Base-by-base conservation (phyloP, 2,113 vertebrate species). In the Callorhinus ursinus region DNA sequence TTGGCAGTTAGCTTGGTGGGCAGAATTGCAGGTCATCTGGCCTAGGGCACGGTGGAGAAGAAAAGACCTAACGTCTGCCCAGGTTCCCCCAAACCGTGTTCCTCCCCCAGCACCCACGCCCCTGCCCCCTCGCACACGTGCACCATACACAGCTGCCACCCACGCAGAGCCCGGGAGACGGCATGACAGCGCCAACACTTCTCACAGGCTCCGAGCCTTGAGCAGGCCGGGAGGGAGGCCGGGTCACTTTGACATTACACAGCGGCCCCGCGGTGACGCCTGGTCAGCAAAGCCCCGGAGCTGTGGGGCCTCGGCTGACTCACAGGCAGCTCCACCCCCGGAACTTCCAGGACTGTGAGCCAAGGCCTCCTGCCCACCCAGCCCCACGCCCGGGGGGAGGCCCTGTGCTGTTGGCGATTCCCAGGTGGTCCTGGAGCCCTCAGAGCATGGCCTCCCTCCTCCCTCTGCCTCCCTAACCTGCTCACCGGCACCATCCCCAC, bases 191-290 rank as follows among this genome's bases (percentile, higher is more conserved):
- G 19, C 42, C 46, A 51, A 65, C 46, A 63, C 80, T 53, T 55
- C 79, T 97, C 85, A 59, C 72, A n/a, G 31, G 5, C 77, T 36
- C 33, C 12, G 53, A 26, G 81, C n/a, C 82, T 92, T 92, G 82
- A 96, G 87, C n/a, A 67, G 31, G 65, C 81, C 36, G 90, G 42
- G 76, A 97, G 88, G 96, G 91, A 97, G 90, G 42, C 67, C 55
- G 0, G 53, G 97, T 96, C 97, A 97, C 90, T 91, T 90, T 98
- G 98, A 98, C 96, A 96, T 82, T 96, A 81, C 89, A 76, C 83
- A 79, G 57, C 51, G 33, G 80, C 83, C 80, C 46, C 12, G 3
- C 5, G 0, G 61, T 71, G 55, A 53, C 36, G 26, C 57, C 42
- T 46, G 57, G 31, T 88, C 93, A 74, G 77, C 80, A 96, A 59